These are phyloP conservation scores for Drosophila falleni DNA, from an alignment of 2,888 invertebrate genomes.

Conservation along the genomic window DNA sequence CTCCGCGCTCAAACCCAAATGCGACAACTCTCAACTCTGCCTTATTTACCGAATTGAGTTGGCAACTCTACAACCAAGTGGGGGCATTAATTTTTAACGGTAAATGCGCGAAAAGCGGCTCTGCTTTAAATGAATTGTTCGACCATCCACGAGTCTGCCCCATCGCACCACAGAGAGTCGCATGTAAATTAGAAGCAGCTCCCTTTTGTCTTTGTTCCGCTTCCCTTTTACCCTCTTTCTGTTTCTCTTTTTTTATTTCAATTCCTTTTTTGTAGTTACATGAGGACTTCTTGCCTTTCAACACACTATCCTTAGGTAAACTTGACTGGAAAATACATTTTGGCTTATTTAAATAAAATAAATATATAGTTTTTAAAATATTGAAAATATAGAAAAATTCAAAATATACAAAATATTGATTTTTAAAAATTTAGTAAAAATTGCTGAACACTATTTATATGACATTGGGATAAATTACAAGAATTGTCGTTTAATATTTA, in stretches of 20 bases:
- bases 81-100: constrained; percentile 82
- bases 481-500: too few relatives aligned
- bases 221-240: neutral
- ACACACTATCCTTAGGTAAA: constrained; percentile 27
- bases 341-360: neutral
- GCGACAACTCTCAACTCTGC: constrained; percentile 33
- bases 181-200: constrained; percentile 80
- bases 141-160: constrained; percentile 26
- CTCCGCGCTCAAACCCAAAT: neutral
- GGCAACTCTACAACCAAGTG: constrained; percentile 73
- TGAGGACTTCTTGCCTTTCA: constrained; percentile 48
- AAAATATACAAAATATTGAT: too few relatives aligned
- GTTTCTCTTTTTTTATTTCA: constrained; percentile 3
- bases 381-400: too few relatives aligned
- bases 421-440: too few relatives aligned
- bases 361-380: too few relatives aligned
- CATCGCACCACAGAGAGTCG: constrained; percentile 32
- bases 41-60: constrained; percentile 78
- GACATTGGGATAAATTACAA: too few relatives aligned
- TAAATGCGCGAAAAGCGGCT: constrained; percentile 77
- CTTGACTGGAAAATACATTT: neutral
- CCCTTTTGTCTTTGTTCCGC: constrained; percentile 56
- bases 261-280: constrained; percentile 46
- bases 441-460: too few relatives aligned
- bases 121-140: constrained; percentile 74